Evolutionary conservation across 2,113 vertebrate genomes (phyloP).

Genomic region (Ciconia boyciana): DNA sequence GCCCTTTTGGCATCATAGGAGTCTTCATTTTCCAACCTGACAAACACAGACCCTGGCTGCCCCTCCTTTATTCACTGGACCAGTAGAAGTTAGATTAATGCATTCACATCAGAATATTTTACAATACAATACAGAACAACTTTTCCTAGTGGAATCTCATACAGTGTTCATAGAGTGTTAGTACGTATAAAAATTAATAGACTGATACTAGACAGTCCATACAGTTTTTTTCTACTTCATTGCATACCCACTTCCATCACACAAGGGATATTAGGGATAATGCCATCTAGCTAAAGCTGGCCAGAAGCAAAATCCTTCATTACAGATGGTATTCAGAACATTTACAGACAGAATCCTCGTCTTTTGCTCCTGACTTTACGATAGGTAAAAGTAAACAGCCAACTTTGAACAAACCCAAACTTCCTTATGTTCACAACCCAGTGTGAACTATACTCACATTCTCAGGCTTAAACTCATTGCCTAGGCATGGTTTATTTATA

Average conservation of each 20-base stretch:
- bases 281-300: not conserved
- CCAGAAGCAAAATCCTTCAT: not conserved
- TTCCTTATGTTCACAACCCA: not conserved
- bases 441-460: not conserved
- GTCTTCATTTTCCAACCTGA: not conserved
- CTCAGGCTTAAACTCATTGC: not conserved
- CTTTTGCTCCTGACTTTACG: not conserved
- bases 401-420: not conserved
- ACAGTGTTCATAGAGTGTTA: not conserved
- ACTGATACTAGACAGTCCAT: not conserved
- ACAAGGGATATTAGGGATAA: not conserved
- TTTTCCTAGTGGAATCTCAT: not conserved
- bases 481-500: not conserved
- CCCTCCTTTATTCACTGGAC: not conserved
- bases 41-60: not conserved
- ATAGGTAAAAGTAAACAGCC: not conserved
- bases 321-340: not conserved
- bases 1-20: not conserved
- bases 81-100: not conserved
- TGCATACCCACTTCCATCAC: not conserved
- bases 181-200: not conserved
- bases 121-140: not conserved
- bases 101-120: not conserved
- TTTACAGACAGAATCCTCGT: rapidly evolving
- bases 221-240: not conserved